A percentile compares a stretch with the other conserved stretches of the same genome.
Evolutionary conservation across 2,888 invertebrate genomes (phyloP).

Genomic region (Drosophila demipolita): DNA sequence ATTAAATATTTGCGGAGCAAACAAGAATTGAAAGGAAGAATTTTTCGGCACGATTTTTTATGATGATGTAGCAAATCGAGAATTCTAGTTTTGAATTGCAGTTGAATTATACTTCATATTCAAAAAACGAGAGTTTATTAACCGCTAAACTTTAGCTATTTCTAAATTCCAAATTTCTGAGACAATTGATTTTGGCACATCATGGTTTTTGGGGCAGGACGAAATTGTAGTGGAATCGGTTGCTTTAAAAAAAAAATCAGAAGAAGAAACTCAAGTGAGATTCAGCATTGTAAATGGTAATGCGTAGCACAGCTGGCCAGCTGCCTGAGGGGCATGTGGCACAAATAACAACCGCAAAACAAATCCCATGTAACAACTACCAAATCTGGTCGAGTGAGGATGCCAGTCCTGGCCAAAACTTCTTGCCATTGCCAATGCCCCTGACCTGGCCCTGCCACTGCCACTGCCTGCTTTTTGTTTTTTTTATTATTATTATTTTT

Average conservation of each 20-base stretch:
- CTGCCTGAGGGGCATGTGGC: constrained; percentile 8
- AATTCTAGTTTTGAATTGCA: background rate
- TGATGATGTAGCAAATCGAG: background rate
- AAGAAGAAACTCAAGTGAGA: constrained; percentile 1
- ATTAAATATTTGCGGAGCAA: background rate
- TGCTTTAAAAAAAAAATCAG: constrained; percentile 1
- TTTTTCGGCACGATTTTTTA: background rate
- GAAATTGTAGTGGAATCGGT: background rate
- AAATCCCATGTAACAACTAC: constrained; percentile 28
- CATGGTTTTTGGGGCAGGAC: background rate
- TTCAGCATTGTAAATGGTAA: constrained; percentile 30
- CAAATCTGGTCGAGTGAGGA: constrained; percentile 26
- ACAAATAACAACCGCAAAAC: constrained; percentile 30
- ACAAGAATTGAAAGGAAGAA: background rate
- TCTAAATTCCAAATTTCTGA: background rate
- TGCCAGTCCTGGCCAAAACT: constrained; percentile 22
- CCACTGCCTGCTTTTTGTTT: background rate
- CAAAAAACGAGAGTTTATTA: background rate
- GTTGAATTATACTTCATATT: background rate
- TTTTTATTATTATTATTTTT: background rate
- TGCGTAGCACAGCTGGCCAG: constrained; percentile 16
- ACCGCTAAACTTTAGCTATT: background rate
- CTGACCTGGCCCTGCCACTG: no score
- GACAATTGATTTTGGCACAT: background rate
- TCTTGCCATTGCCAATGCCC: constrained; percentile 21